Base-by-base conservation (phyloP, 2,888 invertebrate genomes). In the Lasius platythorax region DNA sequence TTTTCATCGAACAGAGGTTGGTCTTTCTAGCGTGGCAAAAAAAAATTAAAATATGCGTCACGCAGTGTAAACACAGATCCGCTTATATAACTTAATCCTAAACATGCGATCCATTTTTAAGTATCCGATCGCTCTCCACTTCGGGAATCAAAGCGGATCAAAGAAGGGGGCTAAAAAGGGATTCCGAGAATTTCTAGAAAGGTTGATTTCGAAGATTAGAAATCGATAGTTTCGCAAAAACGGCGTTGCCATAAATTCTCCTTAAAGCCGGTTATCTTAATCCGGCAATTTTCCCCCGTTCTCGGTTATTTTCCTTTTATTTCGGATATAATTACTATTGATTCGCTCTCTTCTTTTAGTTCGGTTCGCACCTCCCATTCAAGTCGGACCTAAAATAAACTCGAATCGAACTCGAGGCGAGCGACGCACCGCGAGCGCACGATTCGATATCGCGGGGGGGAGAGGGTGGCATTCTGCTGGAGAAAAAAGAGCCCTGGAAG, bases 351-450 rank as follows among this genome's bases (percentile, higher is more conserved):
- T 53, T 53, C 50, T n/a, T 18, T n/a, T 40, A 40, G 53, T 73
- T 46, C 30, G 12, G 58, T 46, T 43, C 18, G 12, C 28, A 28
- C 40, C 40, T 0, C 11, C 40, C 11, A 46, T 58, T 78, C 56
- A n/a, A 18, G 68, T n/a, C 23, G 58, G 30, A 33, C 18, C 46
- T 23, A 58, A 72, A 46, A 72, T 79, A 79, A 73, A 79, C 73
- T 33, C 43, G 33, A 58, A 56, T 73, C 79, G 33, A 70, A 61
- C 37, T 37, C 73, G 58, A 72, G 33, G 30, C 58, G 53, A 53
- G 43, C 58, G 53, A 53, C 30, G 15, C 50, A 46, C 18, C 67
- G 46, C 28, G 67, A 68, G 8, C 46, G n/a, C 66, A 66, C 70
- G 74, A 73, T 74, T 61, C 61, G 40, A 74, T 61, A 61, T 53